These are phyloP conservation scores for Dreissena rostriformis DNA, from an alignment of 1,140 invertebrate genomes.

Conservation along the genomic window DNA sequence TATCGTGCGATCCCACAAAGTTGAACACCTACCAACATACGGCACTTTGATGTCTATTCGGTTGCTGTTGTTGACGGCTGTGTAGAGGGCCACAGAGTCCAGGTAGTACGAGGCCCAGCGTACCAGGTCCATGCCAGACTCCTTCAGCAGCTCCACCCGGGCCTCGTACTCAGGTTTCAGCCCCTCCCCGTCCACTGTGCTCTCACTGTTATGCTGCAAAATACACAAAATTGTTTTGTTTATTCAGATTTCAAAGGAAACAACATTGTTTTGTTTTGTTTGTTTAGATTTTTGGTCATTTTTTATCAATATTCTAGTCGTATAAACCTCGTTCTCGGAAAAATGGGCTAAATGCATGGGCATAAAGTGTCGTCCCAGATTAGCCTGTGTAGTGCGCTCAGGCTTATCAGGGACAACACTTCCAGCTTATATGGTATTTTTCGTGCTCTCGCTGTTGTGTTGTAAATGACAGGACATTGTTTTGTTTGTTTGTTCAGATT, in stretches of 20 bases:
- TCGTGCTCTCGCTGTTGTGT: neutral
- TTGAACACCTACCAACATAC: conserved; percentile 43
- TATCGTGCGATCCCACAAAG: too few species aligned
- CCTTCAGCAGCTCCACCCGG: conserved; percentile 39
- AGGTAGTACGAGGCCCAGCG: conserved; percentile 64
- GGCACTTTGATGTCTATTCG: conserved; percentile 59
- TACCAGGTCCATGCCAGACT: conserved; percentile 53
- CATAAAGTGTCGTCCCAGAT: neutral
- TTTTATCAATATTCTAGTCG: neutral
- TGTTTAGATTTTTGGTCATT: neutral
- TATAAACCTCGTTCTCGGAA: neutral
- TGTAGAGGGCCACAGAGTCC: conserved; percentile 63
- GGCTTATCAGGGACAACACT: too few species aligned
- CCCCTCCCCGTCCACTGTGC: conserved; percentile 41
- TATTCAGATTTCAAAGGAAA: neutral
- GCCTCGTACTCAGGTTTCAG: conserved; percentile 58
- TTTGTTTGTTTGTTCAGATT: too few species aligned
- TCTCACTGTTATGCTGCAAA: neutral
- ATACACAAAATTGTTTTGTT: neutral
- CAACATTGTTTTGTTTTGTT: neutral
- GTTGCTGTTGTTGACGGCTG: conserved; percentile 57
- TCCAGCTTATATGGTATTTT: too few species aligned
- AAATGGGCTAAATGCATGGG: neutral
- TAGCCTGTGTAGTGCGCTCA: neutral
- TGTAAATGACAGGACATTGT: too few species aligned